Evolutionary conservation across 2,797 vertebrate species (phyloP).

Genomic region (Cetoscarus ocellatus): DNA sequence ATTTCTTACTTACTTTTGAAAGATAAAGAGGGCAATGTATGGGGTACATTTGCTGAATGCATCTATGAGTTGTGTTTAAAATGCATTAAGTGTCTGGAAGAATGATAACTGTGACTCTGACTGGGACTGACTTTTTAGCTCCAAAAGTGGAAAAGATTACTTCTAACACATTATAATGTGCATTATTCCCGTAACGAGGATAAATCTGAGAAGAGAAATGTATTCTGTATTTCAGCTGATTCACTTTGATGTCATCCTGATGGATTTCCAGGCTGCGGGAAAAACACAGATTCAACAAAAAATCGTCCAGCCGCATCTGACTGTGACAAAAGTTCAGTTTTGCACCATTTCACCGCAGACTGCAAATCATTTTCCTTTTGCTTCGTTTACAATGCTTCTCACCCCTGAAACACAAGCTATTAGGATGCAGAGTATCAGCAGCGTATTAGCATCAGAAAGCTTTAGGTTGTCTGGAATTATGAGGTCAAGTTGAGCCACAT

Average conservation of each 20-base stretch:
- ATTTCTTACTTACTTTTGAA: conserved; percentile 29
- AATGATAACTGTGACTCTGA: conserved; percentile 22
- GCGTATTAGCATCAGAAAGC: conserved; percentile 43
- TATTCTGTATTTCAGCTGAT: neutral
- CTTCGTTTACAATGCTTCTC: conserved; percentile 28
- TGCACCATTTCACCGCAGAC: conserved; percentile 6
- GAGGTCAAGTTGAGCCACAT: conserved; percentile 36
- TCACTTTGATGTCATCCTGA: neutral
- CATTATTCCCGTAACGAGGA: neutral
- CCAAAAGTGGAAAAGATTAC: neutral
- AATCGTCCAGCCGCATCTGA: neutral
- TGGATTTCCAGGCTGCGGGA: neutral
- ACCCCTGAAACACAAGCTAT: conserved; percentile 10
- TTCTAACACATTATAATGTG: neutral
- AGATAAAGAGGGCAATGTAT: conserved; percentile 46
- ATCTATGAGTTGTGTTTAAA: conserved; percentile 35
- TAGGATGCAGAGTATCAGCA: conserved; percentile 39
- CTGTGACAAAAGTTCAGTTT: conserved; percentile 8
- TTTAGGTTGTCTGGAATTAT: conserved; percentile 24
- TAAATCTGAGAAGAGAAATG: neutral
- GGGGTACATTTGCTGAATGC: conserved; percentile 37
- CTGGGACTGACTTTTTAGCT: neutral
- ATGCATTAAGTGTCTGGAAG: conserved; percentile 40
- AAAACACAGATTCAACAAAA: neutral
- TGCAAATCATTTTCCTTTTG: conserved; percentile 31